Evolutionary conservation across 1,140 invertebrate genomes (phyloP).

Genomic region (Meloidogyne hapla): DNA sequence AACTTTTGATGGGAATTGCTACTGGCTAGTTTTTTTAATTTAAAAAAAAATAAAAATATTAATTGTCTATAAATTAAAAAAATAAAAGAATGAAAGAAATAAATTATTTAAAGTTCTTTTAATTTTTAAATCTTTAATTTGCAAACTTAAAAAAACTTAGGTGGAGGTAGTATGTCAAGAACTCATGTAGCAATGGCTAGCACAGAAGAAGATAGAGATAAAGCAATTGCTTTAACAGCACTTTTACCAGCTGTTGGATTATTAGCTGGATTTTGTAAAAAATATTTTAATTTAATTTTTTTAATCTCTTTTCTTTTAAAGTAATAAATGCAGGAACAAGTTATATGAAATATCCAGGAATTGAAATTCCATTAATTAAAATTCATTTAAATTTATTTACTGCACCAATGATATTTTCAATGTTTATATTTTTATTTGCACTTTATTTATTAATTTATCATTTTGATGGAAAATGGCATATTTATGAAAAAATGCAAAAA

Average conservation of each 20-base stretch:
- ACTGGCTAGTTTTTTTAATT: background rate
- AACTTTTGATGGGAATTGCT: background rate
- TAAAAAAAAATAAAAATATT: no score
- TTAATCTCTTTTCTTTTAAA: background rate
- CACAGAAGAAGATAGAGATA: conserved; percentile 50
- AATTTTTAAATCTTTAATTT: no score
- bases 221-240: conserved; percentile 47
- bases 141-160: no score
- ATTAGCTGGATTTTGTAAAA: conserved; percentile 48
- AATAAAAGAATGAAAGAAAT: no score
- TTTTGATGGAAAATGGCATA: conserved; percentile 28
- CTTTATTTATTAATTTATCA: conserved; percentile 21
- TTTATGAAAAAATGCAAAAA: conserved; percentile 23
- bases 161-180: conserved; percentile 36
- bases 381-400: conserved; percentile 32
- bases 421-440: conserved; percentile 21
- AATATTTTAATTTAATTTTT: background rate
- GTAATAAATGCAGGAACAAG: background rate
- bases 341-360: conserved; percentile 6
- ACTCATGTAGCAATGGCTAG: conserved; percentile 52
- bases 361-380: conserved; percentile 14
- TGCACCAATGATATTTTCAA: conserved; percentile 22
- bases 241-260: conserved; percentile 54
- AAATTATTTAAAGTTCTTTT: no score
- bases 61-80: no score